Base-by-base conservation (phyloP, 2,888 invertebrate genomes). In the Petrolisthes manimaculis region DNA sequence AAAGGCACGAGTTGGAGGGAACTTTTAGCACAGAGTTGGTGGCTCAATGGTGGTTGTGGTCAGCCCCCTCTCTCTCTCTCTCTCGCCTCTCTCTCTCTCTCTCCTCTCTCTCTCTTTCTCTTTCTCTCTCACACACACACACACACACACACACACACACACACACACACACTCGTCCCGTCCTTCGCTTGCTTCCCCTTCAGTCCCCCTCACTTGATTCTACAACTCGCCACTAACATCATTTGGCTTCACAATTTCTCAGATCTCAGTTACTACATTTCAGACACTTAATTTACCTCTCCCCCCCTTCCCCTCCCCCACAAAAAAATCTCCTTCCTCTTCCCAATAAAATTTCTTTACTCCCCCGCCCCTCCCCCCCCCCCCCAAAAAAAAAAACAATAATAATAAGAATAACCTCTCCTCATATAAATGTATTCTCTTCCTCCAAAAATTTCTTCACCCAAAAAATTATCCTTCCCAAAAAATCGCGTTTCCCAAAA, bases 1-100 rank as follows among this genome's bases (percentile, higher is more conserved):
- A 81, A 67, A 81, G 67, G 81, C 81, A 51, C 37, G 18, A 81
- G 61, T 81, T 81, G 81, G 61, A n/a, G 67, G 51, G 81, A 81
- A 81, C 81, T 67, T 81, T 81, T 81, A 56, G 55, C 54, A 54
- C 61, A 12, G 81, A 61, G 21, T 81, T 81, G 24, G 81, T 55
- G 81, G 56, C 56, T 77, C 53, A 77, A 51, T 77, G 53, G 51
- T 77, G 18, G 77, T 77, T 5, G 77, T 77, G 6, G 77, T 77
- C 4, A 51, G 21, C 9, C 37, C 37, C 9, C 37, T 77, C 9
- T 24, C 37, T 4, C 37, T 77, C 9, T 24, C 37, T 9, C 37
- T n/a, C 8, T 8, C n/a, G 21, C 12, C n/a, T 77, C 24, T n/a
- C 24, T 77, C 37, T 77, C 77, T 77, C 37, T 24, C 37, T 24